Conservation (phyloP, 2,797 vertebrate species). For the Eulemur coronatus region DNA sequence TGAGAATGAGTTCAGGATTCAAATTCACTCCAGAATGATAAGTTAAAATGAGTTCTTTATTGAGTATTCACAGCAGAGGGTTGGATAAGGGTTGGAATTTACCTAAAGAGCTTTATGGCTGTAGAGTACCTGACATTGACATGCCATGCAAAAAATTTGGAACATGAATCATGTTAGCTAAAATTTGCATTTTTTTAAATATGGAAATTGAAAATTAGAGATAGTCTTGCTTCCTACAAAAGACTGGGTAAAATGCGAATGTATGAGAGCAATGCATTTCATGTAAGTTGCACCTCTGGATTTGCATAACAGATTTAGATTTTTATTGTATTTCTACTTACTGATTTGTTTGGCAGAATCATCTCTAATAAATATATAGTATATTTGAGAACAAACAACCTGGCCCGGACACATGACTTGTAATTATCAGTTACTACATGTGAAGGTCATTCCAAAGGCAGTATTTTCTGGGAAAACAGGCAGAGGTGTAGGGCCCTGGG, state of each 20-base stretch:
- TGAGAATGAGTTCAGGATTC: neutral
- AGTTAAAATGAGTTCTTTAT: slow-evolving; percentile 26
- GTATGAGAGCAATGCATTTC: neutral
- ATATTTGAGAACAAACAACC: slow-evolving; percentile 5
- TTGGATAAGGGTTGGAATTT: neutral
- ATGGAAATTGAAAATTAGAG: slow-evolving; percentile 11
- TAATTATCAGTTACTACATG: neutral
- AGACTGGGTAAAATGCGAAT: slow-evolving; percentile 24
- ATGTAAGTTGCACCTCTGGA: neutral
- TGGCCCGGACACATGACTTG: neutral
- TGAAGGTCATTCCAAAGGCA: slow-evolving; percentile 21
- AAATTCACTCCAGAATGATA: neutral
- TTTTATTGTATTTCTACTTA: neutral
- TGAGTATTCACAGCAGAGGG: neutral
- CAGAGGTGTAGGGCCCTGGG: neutral
- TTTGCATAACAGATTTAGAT: slow-evolving; percentile 36
- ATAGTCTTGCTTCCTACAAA: slow-evolving; percentile 33
- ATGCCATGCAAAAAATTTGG: neutral
- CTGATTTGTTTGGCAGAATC: neutral
- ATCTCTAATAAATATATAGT: neutral
- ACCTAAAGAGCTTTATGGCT: neutral
- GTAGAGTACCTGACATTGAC: neutral
- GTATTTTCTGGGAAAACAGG: neutral
- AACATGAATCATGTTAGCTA: neutral
- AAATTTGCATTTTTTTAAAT: slow-evolving; percentile 49